phyloP scores from a whole-genome alignment of 2,888 invertebrate genomes.

The Sthenelais limicola region DNA sequence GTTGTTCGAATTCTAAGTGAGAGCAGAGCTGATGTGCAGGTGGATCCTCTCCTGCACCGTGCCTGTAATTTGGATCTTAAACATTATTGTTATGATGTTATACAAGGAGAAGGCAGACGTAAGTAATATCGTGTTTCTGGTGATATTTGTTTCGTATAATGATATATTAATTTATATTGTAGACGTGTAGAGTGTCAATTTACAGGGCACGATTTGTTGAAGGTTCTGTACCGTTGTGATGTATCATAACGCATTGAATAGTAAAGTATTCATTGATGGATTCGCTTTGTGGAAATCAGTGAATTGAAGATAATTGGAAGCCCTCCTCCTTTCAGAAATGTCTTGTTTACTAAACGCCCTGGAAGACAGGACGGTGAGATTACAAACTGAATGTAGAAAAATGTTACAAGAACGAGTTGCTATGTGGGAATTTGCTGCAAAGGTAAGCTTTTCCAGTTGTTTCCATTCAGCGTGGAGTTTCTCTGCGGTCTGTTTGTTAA shows the following conservation, averaged over 20 bases:
- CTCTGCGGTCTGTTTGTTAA: too few species aligned
- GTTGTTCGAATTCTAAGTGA: conserved; percentile 89
- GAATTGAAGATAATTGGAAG: background rate
- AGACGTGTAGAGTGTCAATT: too few species aligned
- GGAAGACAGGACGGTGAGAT: conserved; percentile 78
- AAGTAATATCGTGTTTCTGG: too few species aligned
- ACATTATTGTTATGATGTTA: conserved; percentile 75
- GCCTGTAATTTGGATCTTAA: conserved; percentile 86
- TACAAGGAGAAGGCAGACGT: conserved; percentile 90
- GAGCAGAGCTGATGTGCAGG: conserved; percentile 93
- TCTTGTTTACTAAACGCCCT: conserved; percentile 71
- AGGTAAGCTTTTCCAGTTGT: conserved; percentile 56
- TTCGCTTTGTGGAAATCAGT: background rate
- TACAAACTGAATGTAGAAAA: conserved; percentile 84
- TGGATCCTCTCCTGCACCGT: conserved; percentile 91
- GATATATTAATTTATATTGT: too few species aligned
- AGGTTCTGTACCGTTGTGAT: too few species aligned
- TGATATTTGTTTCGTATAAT: too few species aligned
- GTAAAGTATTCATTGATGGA: background rate
- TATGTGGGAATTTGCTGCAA: conserved; percentile 90
- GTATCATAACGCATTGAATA: too few species aligned
- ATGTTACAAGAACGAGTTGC: conserved; percentile 87
- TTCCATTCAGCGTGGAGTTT: too few species aligned
- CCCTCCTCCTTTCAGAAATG: conserved; percentile 59
- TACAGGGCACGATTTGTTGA: too few species aligned